These are phyloP conservation scores for Philonicus albiceps DNA, from an alignment of 2,888 invertebrate genomes.

Conservation along the genomic window DNA sequence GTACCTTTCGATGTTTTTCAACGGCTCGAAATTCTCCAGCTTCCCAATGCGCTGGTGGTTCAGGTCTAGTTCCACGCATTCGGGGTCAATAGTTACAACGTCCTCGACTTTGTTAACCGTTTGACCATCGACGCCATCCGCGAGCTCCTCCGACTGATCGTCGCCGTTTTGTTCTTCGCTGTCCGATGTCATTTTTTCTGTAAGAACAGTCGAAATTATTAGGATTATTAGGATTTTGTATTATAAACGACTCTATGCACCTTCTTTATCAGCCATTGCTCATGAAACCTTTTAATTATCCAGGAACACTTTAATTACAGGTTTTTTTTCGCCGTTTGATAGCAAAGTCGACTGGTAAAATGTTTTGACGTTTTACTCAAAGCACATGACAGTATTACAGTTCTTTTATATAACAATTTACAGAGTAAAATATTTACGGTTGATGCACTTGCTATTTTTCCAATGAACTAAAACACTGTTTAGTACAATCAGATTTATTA, in stretches of 20 bases:
- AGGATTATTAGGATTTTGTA: background rate
- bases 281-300: background rate
- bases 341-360: background rate
- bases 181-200: background rate
- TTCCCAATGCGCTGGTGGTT: conserved; percentile 88
- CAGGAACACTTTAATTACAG: background rate
- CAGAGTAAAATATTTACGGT: background rate
- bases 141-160: background rate
- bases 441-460: background rate
- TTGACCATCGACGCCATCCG: background rate
- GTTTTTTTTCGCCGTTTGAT: background rate
- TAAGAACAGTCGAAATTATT: background rate
- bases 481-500: background rate
- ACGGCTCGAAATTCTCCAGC: conserved; percentile 82
- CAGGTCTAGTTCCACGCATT: conserved; percentile 73
- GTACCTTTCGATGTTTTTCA: conserved; percentile 74
- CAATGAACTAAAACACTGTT: background rate
- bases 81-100: conserved; percentile 59
- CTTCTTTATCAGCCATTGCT: background rate
- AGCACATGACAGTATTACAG: background rate
- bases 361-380: background rate
- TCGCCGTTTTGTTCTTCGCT: background rate
- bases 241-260: background rate
- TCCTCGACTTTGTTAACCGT: conserved; percentile 56
- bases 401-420: background rate